Base-by-base conservation (phyloP, 2,888 invertebrate species). In the Ophion costatus region DNA sequence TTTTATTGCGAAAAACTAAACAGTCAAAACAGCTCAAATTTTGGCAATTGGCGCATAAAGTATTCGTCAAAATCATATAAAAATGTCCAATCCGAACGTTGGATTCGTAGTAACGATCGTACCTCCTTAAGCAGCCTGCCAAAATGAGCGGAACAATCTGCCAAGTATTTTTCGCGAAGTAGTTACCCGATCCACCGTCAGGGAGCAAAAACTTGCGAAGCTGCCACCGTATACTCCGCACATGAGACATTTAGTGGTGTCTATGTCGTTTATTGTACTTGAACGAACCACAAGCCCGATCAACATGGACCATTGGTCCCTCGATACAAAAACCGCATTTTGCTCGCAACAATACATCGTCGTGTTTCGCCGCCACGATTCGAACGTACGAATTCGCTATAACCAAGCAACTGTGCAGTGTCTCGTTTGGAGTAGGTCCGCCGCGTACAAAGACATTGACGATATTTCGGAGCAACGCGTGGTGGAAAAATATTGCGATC, bases 181-280 rank as follows among this genome's bases (percentile, higher is more conserved):
- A 14, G 51, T 0, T 6, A 17, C 20, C 14, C 42, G 1, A 5
- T 67, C 29, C 22, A 29, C 24, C 10, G 6, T 33, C 29, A 3
- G 10, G 14, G 0, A 6, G 10, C 24, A 22, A 45, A 17, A 61
- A 29, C 56, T 42, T 9, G 66, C 59, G 56, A 38, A 20, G 24
- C 42, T 66, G 11, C 5, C 56, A 17, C 1, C 45, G 22, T 45
- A 11, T 66, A 2, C 0, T 4, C 0, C 24, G 14, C 29, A 9
- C 24, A 24, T 2, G 14, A 7, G 20, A 69, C 56, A n/a, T 11
- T 59, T 7, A 11, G n/a, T 42, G 64, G 59, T 74, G 74, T 67
- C 33, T 75, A 75, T 63, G 33, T 24, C 6, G 42, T 82, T 83
- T 83, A 76, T 83, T 83, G 64, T 70, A 70, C 74, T 63, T 56